Base-by-base conservation (phyloP, 2,888 invertebrate genomes). In the Cybosia mesomella region DNA sequence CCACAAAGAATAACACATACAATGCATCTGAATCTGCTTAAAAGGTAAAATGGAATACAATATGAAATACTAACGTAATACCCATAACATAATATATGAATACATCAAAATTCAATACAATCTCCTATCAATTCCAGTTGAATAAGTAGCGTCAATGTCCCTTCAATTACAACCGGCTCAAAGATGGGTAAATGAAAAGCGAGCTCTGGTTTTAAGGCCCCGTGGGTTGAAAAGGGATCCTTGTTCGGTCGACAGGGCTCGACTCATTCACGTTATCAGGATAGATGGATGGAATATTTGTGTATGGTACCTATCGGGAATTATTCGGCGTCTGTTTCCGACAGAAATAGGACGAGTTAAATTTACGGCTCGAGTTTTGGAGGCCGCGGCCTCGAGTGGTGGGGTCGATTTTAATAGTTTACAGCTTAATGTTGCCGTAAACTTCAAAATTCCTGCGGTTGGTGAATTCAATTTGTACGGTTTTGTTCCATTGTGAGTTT, bases 151-250 rank as follows among this genome's bases (percentile, higher is more conserved):
- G 79, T 91, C 89, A 91, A 92, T 90, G 91, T 89, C 88, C 87
- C 85, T 92, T 92, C 92, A 93, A 92, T 93, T 92, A 93, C 87
- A 85, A 84, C 74, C 68, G 67, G 78, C 84, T 85, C 85, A 86
- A 86, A 91, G 90, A 90, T 91, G 90, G 88, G 87, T 88, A 90
- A 88, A 90, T 92, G 91, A 92, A 92, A 89, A 89, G 90, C 87
- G 86, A 86, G 82, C 83, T 83, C 86, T 88, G 89, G 90, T 88
- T 91, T 89, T 89, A 89, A 89, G 91, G 86, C 82, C 88, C 86
- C 86, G 75, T 75, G 85, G 88, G 91, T 89, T 84, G 84, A 85
- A 87, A 84, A 86, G 87, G 87, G 87, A 83, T 88, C 89, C 87
- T 89, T 85, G 88, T 85, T 84, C 84, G 83, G 84, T 81, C 86